These are phyloP conservation scores for Labeo calbasu DNA, from an alignment of 2,797 vertebrate genomes.

Conservation along the genomic window DNA sequence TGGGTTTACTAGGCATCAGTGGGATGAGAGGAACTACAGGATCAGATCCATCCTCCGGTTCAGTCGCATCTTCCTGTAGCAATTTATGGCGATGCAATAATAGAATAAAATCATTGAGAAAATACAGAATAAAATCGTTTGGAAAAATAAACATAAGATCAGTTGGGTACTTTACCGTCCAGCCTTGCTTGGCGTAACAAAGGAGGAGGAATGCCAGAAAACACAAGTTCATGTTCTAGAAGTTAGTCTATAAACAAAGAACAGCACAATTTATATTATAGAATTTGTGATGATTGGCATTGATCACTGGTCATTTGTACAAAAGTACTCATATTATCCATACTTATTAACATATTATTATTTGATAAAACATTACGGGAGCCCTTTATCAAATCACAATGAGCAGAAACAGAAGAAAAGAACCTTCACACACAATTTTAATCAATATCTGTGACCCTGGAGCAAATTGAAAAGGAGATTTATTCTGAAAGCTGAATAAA, in stretches of 20 bases:
- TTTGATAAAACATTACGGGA: neutral
- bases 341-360: neutral
- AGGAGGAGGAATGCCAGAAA: conserved; percentile 79
- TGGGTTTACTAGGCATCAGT: conserved; percentile 65
- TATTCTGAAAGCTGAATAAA: no score
- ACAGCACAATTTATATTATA: neutral
- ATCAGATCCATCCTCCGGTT: conserved; percentile 62
- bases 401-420: neutral
- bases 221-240: conserved; percentile 77
- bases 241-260: conserved; percentile 64
- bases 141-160: neutral
- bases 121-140: conserved; percentile 3
- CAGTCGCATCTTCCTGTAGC: conserved; percentile 67
- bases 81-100: neutral
- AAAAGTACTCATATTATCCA: neutral
- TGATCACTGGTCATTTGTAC: neutral
- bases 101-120: neutral
- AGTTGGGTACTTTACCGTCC: conserved; percentile 70
- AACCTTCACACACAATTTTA: neutral
- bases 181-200: conserved; percentile 74
- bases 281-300: neutral
- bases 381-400: neutral
- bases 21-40: conserved; percentile 67
- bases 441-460: neutral
- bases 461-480: no score